A percentile compares a stretch with the other conserved stretches of the same genome.
phyloP scores from a whole-genome alignment of 2,888 invertebrate genomes.

The Agrochola litura region DNA sequence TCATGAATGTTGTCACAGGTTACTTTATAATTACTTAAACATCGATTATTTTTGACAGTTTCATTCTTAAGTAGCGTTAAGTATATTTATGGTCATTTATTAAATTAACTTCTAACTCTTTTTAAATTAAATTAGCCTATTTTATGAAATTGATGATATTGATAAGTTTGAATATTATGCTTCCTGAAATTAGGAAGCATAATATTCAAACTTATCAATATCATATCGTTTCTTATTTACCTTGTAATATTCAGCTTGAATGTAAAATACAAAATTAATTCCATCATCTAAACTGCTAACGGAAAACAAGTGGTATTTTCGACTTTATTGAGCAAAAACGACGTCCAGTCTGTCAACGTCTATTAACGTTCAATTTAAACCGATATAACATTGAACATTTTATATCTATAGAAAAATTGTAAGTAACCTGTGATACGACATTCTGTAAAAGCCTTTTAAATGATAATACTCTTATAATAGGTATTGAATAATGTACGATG shows the following conservation, averaged over 20 bases:
- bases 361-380: constrained; percentile 21
- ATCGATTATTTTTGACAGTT: constrained; percentile 30
- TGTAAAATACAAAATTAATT: constrained; percentile 16
- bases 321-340: constrained; percentile 17
- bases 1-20: constrained; percentile 46
- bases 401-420: constrained; percentile 18
- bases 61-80: constrained; percentile 5
- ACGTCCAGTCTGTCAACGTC: constrained; percentile 18
- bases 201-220: too few species aligned
- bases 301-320: constrained; percentile 13
- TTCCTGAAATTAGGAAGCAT: too few species aligned
- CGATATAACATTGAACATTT: constrained; percentile 27
- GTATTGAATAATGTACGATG: constrained; percentile 47
- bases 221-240: too few species aligned
- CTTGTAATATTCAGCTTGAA: not conserved
- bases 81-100: not conserved
- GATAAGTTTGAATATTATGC: not conserved
- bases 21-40: constrained; percentile 31
- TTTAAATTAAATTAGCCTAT: not conserved
- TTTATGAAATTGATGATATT: not conserved
- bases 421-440: constrained; percentile 61
- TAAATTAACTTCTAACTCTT: not conserved
- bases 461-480: constrained; percentile 44
- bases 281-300: constrained; percentile 4
- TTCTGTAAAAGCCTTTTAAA: constrained; percentile 47